Percentiles rank a stretch among this genome's conserved stretches.
These are phyloP conservation scores for Enteromius unitaeniatus DNA, from an alignment of 2,797 vertebrate species.

Conservation along the genomic window DNA sequence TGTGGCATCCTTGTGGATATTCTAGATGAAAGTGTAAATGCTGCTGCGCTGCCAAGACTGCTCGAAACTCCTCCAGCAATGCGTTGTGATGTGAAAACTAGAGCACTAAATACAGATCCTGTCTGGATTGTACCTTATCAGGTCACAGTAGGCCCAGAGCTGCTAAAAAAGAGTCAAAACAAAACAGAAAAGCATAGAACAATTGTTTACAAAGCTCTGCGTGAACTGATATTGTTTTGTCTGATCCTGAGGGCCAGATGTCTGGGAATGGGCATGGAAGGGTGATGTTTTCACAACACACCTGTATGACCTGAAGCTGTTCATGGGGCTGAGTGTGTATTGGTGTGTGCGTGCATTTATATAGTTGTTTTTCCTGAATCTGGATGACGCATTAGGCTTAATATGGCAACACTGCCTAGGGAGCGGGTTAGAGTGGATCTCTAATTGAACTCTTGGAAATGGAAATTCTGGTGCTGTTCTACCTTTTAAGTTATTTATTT, in stretches of 20 bases:
- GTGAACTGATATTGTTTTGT: slow-evolving; percentile 18
- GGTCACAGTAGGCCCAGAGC: slow-evolving; percentile 1
- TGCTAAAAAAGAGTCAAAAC: background rate
- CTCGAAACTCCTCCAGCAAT: slow-evolving; percentile 21
- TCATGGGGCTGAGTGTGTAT: background rate
- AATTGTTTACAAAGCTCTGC: slow-evolving; percentile 21
- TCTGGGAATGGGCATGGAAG: background rate
- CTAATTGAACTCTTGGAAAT: slow-evolving; percentile 7
- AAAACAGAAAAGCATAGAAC: background rate
- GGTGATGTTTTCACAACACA: slow-evolving; percentile 25
- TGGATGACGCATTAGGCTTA: background rate
- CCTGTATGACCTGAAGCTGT: slow-evolving; percentile 31
- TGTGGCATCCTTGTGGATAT: slow-evolving; percentile 17
- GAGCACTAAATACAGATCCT: slow-evolving; percentile 34
- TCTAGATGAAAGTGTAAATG: slow-evolving; percentile 19
- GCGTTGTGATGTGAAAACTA: slow-evolving; percentile 33
- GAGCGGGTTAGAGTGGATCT: slow-evolving; percentile 12
- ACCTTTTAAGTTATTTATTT: slow-evolving; percentile 36
- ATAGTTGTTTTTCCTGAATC: slow-evolving; percentile 2
- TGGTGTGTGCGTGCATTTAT: background rate
- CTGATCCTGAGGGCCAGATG: slow-evolving; percentile 21
- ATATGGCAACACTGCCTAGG: background rate
- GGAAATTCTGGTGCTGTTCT: slow-evolving; percentile 28
- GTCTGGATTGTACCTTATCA: slow-evolving; percentile 27
- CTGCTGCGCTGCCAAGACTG: slow-evolving; percentile 6